Percentiles rank a stretch among this genome's conserved stretches.
These are phyloP conservation scores for Macaria liturata DNA, from an alignment of 2,888 invertebrate species.

Conservation along the genomic window DNA sequence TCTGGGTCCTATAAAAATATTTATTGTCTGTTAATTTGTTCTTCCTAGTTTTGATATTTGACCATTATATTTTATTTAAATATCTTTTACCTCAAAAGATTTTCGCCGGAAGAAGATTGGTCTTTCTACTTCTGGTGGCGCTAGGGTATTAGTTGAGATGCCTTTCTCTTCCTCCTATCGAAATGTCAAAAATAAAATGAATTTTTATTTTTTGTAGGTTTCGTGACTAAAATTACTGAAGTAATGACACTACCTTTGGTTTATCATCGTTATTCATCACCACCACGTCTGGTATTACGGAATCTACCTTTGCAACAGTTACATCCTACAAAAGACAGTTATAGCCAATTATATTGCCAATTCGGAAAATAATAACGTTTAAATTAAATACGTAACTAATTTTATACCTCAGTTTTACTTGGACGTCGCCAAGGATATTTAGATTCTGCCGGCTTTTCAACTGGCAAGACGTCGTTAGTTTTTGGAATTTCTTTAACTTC, in stretches of 20 bases:
- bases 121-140: conserved; percentile 39
- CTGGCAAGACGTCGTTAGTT: conserved; percentile 20
- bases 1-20: conserved; percentile 33
- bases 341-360: conserved; percentile 6
- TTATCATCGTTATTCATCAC: conserved; percentile 18
- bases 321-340: conserved; percentile 25
- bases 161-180: conserved; percentile 50
- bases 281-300: conserved; percentile 16
- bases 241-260: conserved; percentile 25
- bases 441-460: conserved; percentile 30
- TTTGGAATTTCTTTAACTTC: conserved; percentile 19
- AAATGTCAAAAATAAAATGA: conserved; percentile 8
- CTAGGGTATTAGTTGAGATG: conserved; percentile 40
- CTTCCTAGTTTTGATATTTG: not conserved
- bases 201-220: not conserved
- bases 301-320: conserved; percentile 24
- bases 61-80: conserved; percentile 14
- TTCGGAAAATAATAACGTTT: not conserved
- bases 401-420: conserved; percentile 45
- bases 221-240: no score
- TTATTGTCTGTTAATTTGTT: not conserved
- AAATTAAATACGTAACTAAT: not conserved
- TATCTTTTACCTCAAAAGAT: conserved; percentile 50
- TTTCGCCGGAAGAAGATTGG: conserved; percentile 54
- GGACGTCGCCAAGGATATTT: conserved; percentile 33